These are phyloP conservation scores for Lophius americanus DNA, from an alignment of 2,797 vertebrate species.

Conservation along the genomic window DNA sequence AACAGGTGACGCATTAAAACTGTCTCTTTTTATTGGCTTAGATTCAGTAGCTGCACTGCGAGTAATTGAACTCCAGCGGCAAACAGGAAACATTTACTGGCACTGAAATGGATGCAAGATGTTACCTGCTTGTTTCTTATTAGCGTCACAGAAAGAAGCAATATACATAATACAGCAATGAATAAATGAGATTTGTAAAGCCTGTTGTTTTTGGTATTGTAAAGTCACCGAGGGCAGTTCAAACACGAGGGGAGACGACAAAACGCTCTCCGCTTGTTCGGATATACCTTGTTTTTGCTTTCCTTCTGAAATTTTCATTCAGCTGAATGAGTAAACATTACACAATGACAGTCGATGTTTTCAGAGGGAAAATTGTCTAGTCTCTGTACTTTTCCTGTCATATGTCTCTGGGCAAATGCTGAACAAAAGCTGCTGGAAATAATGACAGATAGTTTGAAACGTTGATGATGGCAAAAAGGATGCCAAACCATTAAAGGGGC, in stretches of 20 bases:
- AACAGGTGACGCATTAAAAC: slow-evolving; percentile 16
- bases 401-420: slow-evolving; percentile 33
- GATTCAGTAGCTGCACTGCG: neutral
- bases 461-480: slow-evolving; percentile 72
- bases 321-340: slow-evolving; percentile 60
- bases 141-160: slow-evolving; percentile 16
- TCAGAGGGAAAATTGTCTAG: slow-evolving; percentile 2
- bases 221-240: slow-evolving; percentile 13
- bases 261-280: slow-evolving; percentile 18
- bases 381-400: slow-evolving; percentile 64
- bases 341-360: slow-evolving; percentile 47
- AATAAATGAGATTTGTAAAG: slow-evolving; percentile 1
- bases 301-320: slow-evolving; percentile 37
- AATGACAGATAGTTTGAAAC: slow-evolving; percentile 68
- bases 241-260: neutral
- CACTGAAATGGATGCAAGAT: slow-evolving; percentile 12
- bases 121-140: slow-evolving; percentile 10
- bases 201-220: slow-evolving; percentile 18
- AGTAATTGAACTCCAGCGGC: slow-evolving; percentile 16
- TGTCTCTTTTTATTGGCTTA: slow-evolving; percentile 1
- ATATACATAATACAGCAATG: neutral
- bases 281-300: slow-evolving; percentile 24
- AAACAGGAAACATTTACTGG: slow-evolving; percentile 3
- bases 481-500: slow-evolving; percentile 58
- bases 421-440: slow-evolving; percentile 62